Evolutionary conservation across 1,140 invertebrate genomes (phyloP), one percentile per base, ranked within the genome.

Genomic region (Drosophila quadrilineata): DNA sequence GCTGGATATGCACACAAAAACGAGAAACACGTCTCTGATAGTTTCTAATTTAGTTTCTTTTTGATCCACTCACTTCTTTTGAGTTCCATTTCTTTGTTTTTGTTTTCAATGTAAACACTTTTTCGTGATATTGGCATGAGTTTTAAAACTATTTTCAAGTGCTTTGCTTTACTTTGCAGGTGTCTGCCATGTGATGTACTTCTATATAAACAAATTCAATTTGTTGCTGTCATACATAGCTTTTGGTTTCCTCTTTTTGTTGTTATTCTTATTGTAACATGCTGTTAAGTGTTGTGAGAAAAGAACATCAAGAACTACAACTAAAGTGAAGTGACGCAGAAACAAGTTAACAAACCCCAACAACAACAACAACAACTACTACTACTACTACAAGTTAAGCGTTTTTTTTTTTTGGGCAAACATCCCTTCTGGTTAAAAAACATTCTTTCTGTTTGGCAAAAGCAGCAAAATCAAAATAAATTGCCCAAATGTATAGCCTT

Each of bases 131-230:
- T 45, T 33, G 41, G 16, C 38, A 19, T 29, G n/a, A 63, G 22
- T 59, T 52, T 22, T 3, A 45, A 16, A 75, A 68, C 71, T 71
- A 62, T 56, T 66, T 46, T 16, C 41, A 53, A 71, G 41, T 71
- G 66, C 35, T 40, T 24, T 71, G 66, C 35, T 40, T 24, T 58
- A 19, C 26, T 53, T 35, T 48, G 19, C 40, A 29, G 29, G 52
- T 40, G 31, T 48, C 36, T 49, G 33, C 24, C 53, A 21, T 36
- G 68, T 59, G 58, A 31, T 79, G 60, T 40, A 29, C 50, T 35
- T 49, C 53, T 54, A 40, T 59, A 60, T 72, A 82, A 75, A 82
- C 68, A 76, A 82, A 82, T 76, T 82, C 38, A 82, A 76, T 82
- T 84, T 82, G 68, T 66, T 82, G 71, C 71, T 80, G 68, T 60